Base-by-base conservation (phyloP, 2,113 vertebrate species). In the Blennius ocellaris region DNA sequence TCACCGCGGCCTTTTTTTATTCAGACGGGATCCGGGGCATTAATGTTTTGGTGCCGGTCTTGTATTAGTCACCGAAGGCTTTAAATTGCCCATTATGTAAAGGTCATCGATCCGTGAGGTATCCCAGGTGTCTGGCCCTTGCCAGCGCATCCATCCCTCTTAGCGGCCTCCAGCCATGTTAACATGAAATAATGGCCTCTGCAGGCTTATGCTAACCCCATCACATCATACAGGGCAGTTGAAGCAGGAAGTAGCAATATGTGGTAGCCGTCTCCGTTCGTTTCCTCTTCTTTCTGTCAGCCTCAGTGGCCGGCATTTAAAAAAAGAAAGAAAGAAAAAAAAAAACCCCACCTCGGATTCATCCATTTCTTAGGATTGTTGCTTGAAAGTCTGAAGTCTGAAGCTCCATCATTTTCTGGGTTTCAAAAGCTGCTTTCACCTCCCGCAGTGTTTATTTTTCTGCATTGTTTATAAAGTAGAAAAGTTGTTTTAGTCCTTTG, bases 71-170 rank as follows among this genome's bases (percentile, higher is more conserved):
- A 79, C 69, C 2, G 21, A 62, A 70, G 69, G 47, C 60, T 78
- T 79, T 68, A 82, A 87, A 89, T 75, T 48, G 56, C n/a, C 55
- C 67, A 84, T 88, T 82, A 85, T 80, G 73, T 69, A 88, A 86
- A 90, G 76, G 83, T 80, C 86, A 80, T 86, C 68, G 73, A 85
- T 90, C 83, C 39, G 63, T 64, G 67, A 85, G 76, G 47, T 45
- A 56, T 71, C 78, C 12, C 65, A 64, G 62, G 80, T 81, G 82
- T 72, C 79, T 21, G 3, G 44, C 39, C 40, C 51, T 55, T 54
- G 78, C 64, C 67, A 16, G 49, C 56, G 64, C 67, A 81, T 86
- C 50, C 73, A 81, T 85, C 56, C 52, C 30, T 70, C 53, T 67
- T 73, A 11, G 45, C 48, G 65, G 73, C 83, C 84, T 66, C 57